These are phyloP conservation scores for Lepidocyrtoides sp. DNA, from an alignment of 2,888 invertebrate genomes.

Conservation along the genomic window DNA sequence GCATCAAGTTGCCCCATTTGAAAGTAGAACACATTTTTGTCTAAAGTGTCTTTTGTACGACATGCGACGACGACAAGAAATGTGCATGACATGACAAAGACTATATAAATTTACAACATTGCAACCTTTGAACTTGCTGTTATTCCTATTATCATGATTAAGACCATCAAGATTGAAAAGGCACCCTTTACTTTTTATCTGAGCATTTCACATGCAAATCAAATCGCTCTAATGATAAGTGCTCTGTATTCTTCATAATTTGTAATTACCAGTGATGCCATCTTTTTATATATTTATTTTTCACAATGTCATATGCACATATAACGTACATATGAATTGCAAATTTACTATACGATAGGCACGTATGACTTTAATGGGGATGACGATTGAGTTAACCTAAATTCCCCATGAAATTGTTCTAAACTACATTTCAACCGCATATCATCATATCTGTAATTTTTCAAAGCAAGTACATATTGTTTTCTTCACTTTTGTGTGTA, in stretches of 20 bases:
- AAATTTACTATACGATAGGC: too few species aligned
- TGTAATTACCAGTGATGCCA: too few species aligned
- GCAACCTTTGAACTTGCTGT: conserved; percentile 25
- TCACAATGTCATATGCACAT: neutral
- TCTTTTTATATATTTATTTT: neutral
- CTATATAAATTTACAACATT: neutral
- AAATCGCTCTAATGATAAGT: neutral
- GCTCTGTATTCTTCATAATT: neutral
- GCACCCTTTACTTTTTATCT: neutral
- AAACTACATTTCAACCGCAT: neutral
- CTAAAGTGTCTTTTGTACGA: too few species aligned
- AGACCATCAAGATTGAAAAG: too few species aligned
- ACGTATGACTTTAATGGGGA: neutral
- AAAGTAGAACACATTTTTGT: neutral
- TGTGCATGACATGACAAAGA: neutral
- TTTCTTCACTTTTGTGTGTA: too few species aligned
- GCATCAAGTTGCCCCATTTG: too few species aligned
- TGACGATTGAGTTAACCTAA: conserved; percentile 5
- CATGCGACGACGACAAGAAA: too few species aligned
- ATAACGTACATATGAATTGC: too few species aligned
- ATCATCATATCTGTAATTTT: neutral
- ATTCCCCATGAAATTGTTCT: conserved; percentile 9
- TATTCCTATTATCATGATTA: neutral
- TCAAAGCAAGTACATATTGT: neutral
- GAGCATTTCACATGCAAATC: neutral